Conservation (phyloP, 2,113 vertebrate genomes). For the Isurus oxyrinchus region DNA sequence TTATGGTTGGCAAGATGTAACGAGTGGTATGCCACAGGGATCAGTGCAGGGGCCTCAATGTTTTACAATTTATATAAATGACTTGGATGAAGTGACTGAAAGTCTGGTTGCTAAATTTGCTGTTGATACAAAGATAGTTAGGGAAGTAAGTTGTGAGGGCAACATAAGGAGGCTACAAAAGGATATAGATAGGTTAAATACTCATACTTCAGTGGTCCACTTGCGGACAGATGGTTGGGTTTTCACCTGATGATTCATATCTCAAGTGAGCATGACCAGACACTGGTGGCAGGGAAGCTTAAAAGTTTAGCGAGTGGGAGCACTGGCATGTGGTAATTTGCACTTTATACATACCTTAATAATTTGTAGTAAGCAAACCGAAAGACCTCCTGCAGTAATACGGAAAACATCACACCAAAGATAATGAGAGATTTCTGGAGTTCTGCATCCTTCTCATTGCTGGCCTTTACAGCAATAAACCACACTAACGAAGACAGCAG, state of each 20-base stretch:
- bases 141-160: too few relatives aligned
- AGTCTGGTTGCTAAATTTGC: too few relatives aligned
- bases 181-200: background rate
- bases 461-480: slow-evolving; percentile 62
- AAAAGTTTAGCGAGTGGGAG: background rate
- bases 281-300: background rate
- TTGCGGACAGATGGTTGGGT: background rate
- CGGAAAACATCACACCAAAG: slow-evolving; percentile 63
- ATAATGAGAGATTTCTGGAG: slow-evolving; percentile 59
- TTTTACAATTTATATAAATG: too few relatives aligned
- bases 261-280: background rate
- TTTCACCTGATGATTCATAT: background rate
- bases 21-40: too few relatives aligned
- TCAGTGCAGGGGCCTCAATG: too few relatives aligned
- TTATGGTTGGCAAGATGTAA: too few relatives aligned
- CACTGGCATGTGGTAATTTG: background rate
- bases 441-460: slow-evolving; percentile 44
- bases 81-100: too few relatives aligned
- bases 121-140: too few relatives aligned
- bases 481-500: slow-evolving; percentile 64
- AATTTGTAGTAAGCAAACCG: slow-evolving; percentile 65
- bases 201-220: background rate
- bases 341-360: slow-evolving; percentile 51
- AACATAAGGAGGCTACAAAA: too few relatives aligned
- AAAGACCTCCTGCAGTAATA: slow-evolving; percentile 64